These are phyloP conservation scores for Salarias fasciatus DNA, from an alignment of 2,797 vertebrate species.

Conservation along the genomic window DNA sequence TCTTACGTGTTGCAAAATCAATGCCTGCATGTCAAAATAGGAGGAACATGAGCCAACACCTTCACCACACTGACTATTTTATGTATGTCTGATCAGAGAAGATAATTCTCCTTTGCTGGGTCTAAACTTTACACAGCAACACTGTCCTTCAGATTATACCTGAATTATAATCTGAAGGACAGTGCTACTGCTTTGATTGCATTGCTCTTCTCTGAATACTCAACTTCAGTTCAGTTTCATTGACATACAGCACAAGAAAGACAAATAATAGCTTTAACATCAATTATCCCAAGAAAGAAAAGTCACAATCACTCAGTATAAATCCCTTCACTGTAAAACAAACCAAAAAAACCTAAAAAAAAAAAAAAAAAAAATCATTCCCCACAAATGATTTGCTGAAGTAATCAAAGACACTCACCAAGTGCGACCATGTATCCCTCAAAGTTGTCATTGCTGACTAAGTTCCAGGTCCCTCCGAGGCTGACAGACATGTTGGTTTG, in stretches of 20 bases:
- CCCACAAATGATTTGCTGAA: background rate
- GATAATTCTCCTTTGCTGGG: background rate
- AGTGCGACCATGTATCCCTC: slow-evolving; percentile 88
- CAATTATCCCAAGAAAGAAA: too few relatives aligned
- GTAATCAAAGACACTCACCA: slow-evolving; percentile 73
- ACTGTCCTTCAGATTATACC: background rate
- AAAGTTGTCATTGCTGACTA: slow-evolving; percentile 87
- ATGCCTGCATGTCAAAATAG: slow-evolving; percentile 76
- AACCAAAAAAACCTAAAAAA: too few relatives aligned
- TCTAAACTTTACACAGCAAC: too few relatives aligned
- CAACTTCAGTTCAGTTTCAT: too few relatives aligned
- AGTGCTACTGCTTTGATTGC: too few relatives aligned
- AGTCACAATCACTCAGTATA: too few relatives aligned
- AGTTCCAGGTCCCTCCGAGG: slow-evolving; percentile 89
- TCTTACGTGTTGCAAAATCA: slow-evolving; percentile 88
- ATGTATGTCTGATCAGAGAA: background rate
- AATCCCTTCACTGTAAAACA: background rate
- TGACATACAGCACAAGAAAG: too few relatives aligned
- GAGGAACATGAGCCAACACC: background rate
- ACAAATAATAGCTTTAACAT: too few relatives aligned
- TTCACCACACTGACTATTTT: background rate
- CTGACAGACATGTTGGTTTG: slow-evolving; percentile 80
- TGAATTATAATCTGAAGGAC: background rate
- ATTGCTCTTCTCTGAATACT: too few relatives aligned
- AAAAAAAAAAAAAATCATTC: too few relatives aligned